Evolutionary conservation across 2,797 vertebrate species (phyloP), one percentile per base, ranked within the genome.

Genomic region (Amblyopsis hoosieri): DNA sequence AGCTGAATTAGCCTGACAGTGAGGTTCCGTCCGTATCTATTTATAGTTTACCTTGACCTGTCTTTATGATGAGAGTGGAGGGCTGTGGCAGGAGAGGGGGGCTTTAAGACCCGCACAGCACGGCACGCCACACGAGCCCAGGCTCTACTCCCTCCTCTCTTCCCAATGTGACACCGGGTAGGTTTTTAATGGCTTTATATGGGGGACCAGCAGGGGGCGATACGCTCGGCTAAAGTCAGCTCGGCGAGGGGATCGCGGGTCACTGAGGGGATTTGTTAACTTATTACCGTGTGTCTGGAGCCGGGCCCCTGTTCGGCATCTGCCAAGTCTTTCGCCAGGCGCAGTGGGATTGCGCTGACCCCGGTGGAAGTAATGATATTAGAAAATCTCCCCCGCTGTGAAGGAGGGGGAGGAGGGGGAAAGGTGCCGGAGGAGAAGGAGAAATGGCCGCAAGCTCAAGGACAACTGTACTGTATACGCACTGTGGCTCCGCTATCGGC

Each of bases 301-400:
- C 84, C 84, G 83, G 87, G 89, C 89, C 87, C 23, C 90, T 93
- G 93, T 92, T 93, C 91, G 87, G 86, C 86, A 91, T 87, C 92
- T 90, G 88, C 89, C 90, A 91, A 90, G 89, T 90, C 89, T 92
- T 37, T 87, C 75, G 87, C 84, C 68, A 55, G 79, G 86, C 90
- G 85, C 89, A 85, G 85, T 86, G 81, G 90, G 88, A 92, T 91
- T 90, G 90, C 82, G 84, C 84, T 93, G 92, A 93, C 92, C 92
- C 87, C 87, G 80, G 86, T 90, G 89, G 88, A 92, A 94, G 91
- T 91, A 92, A 93, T 92, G 90, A 92, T 94, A 93, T 93, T 91
- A 92, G 89, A 92, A 91, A 92, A 91, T 90, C 86, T 89, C 82
- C 23, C 86, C 84, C 74, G 73, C 85, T 90, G 90, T 84, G 88